phyloP scores from a whole-genome alignment of 2,888 invertebrate species.

The Falcaria lacertinaria region DNA sequence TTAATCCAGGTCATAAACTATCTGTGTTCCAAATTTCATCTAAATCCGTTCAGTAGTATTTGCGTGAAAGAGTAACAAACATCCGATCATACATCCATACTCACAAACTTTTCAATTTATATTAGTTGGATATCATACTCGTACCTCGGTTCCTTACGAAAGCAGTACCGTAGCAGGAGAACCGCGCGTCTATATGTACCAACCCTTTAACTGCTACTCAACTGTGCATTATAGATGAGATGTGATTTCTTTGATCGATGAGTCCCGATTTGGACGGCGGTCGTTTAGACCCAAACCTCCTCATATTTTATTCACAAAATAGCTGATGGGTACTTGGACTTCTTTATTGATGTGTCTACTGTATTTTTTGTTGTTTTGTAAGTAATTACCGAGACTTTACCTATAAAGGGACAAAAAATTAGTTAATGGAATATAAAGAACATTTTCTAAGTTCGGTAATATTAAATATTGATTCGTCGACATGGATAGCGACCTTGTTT shows the following conservation, averaged over 20 bases:
- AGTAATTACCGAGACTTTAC: neutral
- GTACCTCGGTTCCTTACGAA: neutral
- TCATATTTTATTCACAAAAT: constrained; percentile 41
- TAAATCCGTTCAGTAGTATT: no score
- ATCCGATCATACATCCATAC: no score
- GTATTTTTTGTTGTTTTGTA: neutral
- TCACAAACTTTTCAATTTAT: no score
- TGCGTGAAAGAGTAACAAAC: no score
- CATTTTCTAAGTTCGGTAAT: no score
- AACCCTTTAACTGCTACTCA: neutral
- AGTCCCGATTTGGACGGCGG: constrained; percentile 32
- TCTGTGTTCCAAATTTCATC: no score
- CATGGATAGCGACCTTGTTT: no score
- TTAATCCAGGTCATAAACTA: no score
- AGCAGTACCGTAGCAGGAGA: neutral
- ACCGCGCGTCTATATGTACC: neutral
- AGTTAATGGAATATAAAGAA: neutral
- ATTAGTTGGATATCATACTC: neutral
- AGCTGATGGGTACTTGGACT: constrained; percentile 5
- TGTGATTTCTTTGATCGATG: constrained; percentile 53
- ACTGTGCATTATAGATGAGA: constrained; percentile 42
- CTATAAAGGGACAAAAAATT: neutral
- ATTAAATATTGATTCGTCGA: neutral
- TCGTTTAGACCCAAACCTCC: constrained; percentile 30
- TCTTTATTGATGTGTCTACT: constrained; percentile 1